Conservation (phyloP, 2,888 invertebrate species). For the Pristionchus arcanus region DNA sequence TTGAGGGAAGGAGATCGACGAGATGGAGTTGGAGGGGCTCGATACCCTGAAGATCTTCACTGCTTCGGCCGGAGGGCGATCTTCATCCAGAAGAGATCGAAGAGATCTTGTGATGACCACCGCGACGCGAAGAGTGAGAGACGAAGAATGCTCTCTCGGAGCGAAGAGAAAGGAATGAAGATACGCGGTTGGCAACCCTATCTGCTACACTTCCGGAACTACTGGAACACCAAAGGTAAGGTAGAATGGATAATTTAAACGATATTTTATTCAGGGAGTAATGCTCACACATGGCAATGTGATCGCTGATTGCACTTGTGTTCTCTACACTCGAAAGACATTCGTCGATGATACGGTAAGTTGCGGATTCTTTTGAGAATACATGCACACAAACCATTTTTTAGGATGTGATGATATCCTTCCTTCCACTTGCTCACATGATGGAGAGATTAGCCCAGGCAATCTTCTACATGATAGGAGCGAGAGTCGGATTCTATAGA, state of each 20-base stretch:
- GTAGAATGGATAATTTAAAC: no score
- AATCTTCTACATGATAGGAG: slow-evolving; percentile 83
- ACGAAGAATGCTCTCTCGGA: no score
- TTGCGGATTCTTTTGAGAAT: not conserved
- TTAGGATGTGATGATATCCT: slow-evolving; percentile 85
- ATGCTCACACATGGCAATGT: slow-evolving; percentile 93
- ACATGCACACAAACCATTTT: not conserved
- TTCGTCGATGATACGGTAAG: slow-evolving; percentile 2
- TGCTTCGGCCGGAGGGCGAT: no score
- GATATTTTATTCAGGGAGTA: no score
- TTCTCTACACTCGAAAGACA: slow-evolving; percentile 42
- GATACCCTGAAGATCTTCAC: no score
- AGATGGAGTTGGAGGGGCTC: no score
- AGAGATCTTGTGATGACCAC: no score
- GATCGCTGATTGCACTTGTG: slow-evolving; percentile 53
- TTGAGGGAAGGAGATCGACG: no score
- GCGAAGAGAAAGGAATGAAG: no score
- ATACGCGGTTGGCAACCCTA: no score
- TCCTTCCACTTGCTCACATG: slow-evolving; percentile 97
- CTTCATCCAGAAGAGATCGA: no score
- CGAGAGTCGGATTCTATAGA: slow-evolving; percentile 76
- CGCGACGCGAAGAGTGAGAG: no score
- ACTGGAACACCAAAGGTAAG: slow-evolving; percentile 85
- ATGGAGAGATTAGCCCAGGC: slow-evolving; percentile 85
- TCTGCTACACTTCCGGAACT: slow-evolving; percentile 95